Base-by-base conservation (phyloP, 2,888 invertebrate species). In the Plemyria rubiginata region DNA sequence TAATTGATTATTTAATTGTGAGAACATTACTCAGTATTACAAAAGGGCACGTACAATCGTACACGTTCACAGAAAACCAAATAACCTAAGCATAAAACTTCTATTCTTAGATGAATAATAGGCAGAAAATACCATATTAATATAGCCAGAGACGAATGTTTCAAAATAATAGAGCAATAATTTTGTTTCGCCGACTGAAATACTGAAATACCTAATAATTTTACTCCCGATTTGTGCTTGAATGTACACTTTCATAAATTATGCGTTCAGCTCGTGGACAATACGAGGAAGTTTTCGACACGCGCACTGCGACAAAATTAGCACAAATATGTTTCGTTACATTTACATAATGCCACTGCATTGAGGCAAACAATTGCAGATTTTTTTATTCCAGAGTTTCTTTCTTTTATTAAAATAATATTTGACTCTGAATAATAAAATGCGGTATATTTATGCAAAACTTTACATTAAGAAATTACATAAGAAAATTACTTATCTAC, bases 291-390 rank as follows among this genome's bases (percentile, higher is more conserved):
- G 45, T 58, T 62, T 52, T 46, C 16, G 32, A 48, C 32, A 32
- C 40, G 52, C 55, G 48, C 59, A 59, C 28, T 63, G 54, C 54
- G 55, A 55, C 62, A 58, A 45, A 36, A 58, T 54, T 58, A 51
- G 50, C 49, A 50, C 50, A 40, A 50, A 45, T 43, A 45, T 16
- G 49, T 54, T 49, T 13, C 29, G 48, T 50, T 29, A 50, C 28
- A 58, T 52, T 40, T 32, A 32, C 22, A 22, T 22, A 22, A 22
- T 22, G 22, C 32, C 32, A 32, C 32, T 32, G 32, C 32, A 32
- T 32, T 22, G 22, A 22, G 22, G 22, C 22, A 22, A 22, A 32
- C 6, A 6, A 32, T 8, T 32, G 32, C 32, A 7, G 32, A 5
- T 4, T 32, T 6, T 32, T 32, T 32, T 6, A 32, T 32, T 32